phyloP scores from a whole-genome alignment of 2,113 vertebrate genomes.

The Syrmaticus mikado region DNA sequence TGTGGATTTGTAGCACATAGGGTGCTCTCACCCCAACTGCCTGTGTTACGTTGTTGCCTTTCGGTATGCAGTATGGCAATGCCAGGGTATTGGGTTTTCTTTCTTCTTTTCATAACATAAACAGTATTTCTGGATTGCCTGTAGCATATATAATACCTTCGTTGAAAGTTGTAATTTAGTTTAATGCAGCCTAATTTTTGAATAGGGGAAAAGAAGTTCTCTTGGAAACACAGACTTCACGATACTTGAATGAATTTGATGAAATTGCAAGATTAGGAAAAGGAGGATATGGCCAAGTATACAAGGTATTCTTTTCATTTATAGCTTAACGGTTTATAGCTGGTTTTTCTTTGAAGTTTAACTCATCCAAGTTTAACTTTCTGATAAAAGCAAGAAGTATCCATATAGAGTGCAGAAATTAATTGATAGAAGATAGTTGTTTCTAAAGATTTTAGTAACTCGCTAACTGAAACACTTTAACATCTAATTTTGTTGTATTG shows the following conservation, averaged over 20 bases:
- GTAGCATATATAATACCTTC: neutral
- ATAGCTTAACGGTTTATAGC: neutral
- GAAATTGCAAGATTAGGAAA: constrained; percentile 88
- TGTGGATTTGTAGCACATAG: neutral
- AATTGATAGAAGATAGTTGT: neutral
- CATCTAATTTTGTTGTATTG: neutral
- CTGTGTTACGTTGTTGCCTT: neutral
- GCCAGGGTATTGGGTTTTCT: neutral
- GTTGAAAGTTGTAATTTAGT: neutral
- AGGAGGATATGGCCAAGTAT: constrained; percentile 95
- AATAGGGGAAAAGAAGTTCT: constrained; percentile 85
- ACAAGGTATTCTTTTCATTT: constrained; percentile 82
- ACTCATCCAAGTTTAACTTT: neutral
- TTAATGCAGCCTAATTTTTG: neutral
- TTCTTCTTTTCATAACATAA: neutral
- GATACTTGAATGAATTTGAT: constrained; percentile 96
- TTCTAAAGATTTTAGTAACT: neutral
- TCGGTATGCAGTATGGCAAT: neutral
- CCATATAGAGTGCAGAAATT: neutral
- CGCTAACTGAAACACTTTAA: neutral
- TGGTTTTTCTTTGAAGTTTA: neutral
- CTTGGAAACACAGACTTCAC: constrained; percentile 92
- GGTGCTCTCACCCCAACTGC: neutral
- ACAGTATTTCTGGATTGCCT: neutral
- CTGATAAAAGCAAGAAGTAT: neutral